Base-by-base conservation (phyloP, 2,113 vertebrate genomes). In the Anarrhichthys ocellatus region DNA sequence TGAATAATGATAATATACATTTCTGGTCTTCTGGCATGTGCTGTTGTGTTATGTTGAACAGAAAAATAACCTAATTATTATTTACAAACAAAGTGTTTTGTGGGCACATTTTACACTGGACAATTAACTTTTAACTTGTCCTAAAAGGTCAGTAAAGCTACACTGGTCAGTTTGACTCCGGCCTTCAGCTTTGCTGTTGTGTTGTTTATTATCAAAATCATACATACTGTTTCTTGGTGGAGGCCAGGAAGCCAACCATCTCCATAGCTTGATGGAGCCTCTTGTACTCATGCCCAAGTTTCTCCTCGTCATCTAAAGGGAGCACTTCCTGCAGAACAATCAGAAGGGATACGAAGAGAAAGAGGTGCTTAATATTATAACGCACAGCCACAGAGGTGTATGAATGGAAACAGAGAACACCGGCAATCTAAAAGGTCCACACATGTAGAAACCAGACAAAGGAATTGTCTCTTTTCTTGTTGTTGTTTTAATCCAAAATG, bases 241-340 rank as follows among this genome's bases (percentile, higher is more conserved):
- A 94, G 2, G 96, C 94, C 73, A 99, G 96, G 91, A 99, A 99
- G 67, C 98, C 98, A 38, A 99, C 98, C 98, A 99, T 98, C 92
- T 99, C 98, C 98, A 99, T 99, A 59, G 98, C 98, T 92, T 98
- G 98, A 80, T 99, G 97, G 22, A 99, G 95, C 52, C 97, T 96
- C 74, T 96, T 96, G 24, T 98, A 99, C 83, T 98, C 96, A 15
- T 97, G 95, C 42, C 79, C 76, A 24, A 98, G 95, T 81, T 97
- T 96, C 80, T 96, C 96, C 22, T 94, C 95, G 34, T 98, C 96
- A 44, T 97, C 97, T 4, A 97, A 93, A 81, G 95, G 93, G 83
- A 96, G 95, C 92, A 97, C 94, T 91, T 96, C 95, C 97, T 99
- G 88, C 17, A 78, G 74, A 5, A 52, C 29, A 38, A 72, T 4